Percentiles rank a stretch among this genome's conserved stretches.
Conservation (phyloP, 2,888 invertebrate species). For the Volucella bombylans region DNA sequence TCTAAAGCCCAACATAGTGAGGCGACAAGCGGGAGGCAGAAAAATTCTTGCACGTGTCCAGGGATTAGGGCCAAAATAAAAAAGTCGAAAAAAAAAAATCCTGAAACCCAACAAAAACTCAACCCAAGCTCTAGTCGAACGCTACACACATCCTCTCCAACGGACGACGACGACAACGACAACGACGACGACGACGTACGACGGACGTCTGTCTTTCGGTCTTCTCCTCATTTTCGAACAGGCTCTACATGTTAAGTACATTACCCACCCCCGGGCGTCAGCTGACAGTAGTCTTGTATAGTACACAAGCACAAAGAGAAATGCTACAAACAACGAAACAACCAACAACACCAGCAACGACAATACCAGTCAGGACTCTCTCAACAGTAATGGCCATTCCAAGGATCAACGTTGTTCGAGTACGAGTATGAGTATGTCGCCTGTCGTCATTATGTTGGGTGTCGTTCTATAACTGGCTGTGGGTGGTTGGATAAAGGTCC, state of each 20-base stretch:
- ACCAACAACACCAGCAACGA: constrained; percentile 5
- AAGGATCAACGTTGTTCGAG: constrained; percentile 40
- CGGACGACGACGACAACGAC: neutral
- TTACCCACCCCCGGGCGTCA: constrained; percentile 45
- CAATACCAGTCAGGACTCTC: neutral
- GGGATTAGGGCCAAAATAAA: constrained; percentile 36
- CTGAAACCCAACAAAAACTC: constrained; percentile 39
- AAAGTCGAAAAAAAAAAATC: constrained; percentile 22
- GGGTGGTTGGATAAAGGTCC: constrained; percentile 11
- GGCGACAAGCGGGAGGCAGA: neutral
- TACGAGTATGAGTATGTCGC: constrained; percentile 29
- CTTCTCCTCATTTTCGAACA: constrained; percentile 33
- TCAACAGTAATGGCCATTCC: constrained; percentile 36
- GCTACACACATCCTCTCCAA: neutral
- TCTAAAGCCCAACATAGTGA: constrained; percentile 1
- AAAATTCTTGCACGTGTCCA: constrained; percentile 61
- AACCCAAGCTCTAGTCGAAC: neutral
- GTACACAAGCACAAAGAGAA: constrained; percentile 34
- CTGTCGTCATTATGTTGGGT: constrained; percentile 56
- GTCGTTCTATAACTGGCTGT: constrained; percentile 17
- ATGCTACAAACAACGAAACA: constrained; percentile 21
- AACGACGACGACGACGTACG: constrained; percentile 15
- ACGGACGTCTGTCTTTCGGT: constrained; percentile 48
- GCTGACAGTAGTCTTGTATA: constrained; percentile 57
- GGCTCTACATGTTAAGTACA: constrained; percentile 61